These are phyloP conservation scores for Leptinotarsa undecemlineata DNA, from an alignment of 1,140 invertebrate species.

Conservation along the genomic window DNA sequence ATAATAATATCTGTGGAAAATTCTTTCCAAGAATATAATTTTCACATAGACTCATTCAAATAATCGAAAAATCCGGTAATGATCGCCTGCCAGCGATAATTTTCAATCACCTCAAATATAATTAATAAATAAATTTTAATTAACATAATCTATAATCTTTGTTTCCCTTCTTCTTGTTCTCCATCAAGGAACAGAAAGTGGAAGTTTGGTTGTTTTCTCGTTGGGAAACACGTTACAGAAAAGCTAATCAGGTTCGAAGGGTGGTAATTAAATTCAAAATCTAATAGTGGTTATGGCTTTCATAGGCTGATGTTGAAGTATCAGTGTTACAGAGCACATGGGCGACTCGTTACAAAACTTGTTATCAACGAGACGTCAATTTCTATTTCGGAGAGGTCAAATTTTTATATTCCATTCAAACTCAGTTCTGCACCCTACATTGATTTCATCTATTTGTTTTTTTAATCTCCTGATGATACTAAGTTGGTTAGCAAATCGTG, in stretches of 20 bases:
- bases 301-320: conserved; percentile 22
- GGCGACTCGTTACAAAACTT: not conserved
- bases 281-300: conserved; percentile 31
- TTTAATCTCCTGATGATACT: no score
- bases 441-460: no score
- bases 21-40: not conserved
- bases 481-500: no score
- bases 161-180: conserved; percentile 14
- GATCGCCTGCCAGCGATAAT: conserved; percentile 6
- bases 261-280: conserved; percentile 34
- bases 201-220: conserved; percentile 17
- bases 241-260: conserved; percentile 34
- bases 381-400: no score
- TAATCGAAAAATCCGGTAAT: conserved; percentile 10
- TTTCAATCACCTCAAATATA: conserved; percentile 15
- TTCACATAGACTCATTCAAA: not conserved
- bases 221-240: conserved; percentile 27
- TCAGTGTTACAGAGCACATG: conserved; percentile 13
- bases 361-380: no score
- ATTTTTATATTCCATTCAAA: no score
- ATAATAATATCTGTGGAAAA: no score
- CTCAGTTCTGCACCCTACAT: no score
- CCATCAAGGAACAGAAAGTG: not conserved
- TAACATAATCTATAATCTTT: conserved; percentile 28
- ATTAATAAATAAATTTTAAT: conserved; percentile 29